Evolutionary conservation across 2,888 invertebrate genomes (phyloP), one percentile per base, ranked within the genome.

Genomic region (Nomada fabriciana): DNA sequence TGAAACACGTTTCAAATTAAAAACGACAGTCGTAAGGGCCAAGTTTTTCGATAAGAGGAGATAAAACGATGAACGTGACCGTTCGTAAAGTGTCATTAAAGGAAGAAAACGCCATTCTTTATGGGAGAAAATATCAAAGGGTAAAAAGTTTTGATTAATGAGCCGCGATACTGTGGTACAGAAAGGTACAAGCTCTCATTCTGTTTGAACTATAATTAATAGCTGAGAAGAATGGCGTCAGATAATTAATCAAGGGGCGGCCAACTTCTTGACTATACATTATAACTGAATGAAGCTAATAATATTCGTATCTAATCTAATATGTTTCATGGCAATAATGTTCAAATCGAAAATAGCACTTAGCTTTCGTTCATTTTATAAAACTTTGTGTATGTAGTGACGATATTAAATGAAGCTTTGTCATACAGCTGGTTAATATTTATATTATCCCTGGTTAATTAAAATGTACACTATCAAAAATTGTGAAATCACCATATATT

Each of bases 181-280:
- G 25, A 25, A 55, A 57, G 23, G 53, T 3, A 11, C 10, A 36
- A 18, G 42, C 18, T 10, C 1, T 13, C n/a, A 25, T 55, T 53
- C 42, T 60, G 42, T 75, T 25, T 10, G 13, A n/a, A 70, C 15
- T 25, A 52, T 43, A 55, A 52, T 70, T 60, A 61, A 75, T 53
- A 61, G 36, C 50, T 25, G 2, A 13, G 1, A 18, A 55, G 25
- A 63, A 43, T 64, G 11, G 25, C 23, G 50, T 18, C 2, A 18
- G 11, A 25, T 60, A 23, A 74, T 69, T 60, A 74, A 60, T 52
- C 10, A 36, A 52, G 50, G 23, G 15, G 13, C 7, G 20, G 18
- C 3, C 20, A 50, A 2, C 52, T 13, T 36, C 23, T n/a, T 52
- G 23, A n/a, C 15, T 47, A 59, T 36, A 43, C 2, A 42, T 23